Conservation (phyloP, 2,113 vertebrate genomes). For the Sigmodon hispidus region DNA sequence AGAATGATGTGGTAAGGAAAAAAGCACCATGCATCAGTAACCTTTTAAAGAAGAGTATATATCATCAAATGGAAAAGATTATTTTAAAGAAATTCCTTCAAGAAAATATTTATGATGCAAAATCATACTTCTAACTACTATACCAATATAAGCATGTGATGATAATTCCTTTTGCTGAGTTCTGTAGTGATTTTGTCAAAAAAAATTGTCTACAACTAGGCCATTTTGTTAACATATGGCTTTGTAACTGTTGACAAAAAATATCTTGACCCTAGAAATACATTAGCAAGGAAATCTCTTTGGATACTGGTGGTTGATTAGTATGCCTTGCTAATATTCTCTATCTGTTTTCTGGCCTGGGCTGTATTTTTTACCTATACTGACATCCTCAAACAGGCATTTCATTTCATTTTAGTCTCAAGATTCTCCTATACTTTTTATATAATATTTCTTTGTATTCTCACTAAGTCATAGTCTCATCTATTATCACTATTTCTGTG, state of each 20-base stretch:
- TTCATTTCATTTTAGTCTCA: not conserved
- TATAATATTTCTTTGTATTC: not conserved
- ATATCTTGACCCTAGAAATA: conserved; percentile 5
- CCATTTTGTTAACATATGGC: not conserved
- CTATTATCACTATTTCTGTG: not conserved
- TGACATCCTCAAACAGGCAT: not conserved
- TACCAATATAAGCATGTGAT: not conserved
- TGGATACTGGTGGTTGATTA: not conserved
- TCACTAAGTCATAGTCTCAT: not conserved
- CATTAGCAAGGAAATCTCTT: not conserved
- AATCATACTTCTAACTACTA: not conserved
- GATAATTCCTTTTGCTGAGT: not conserved
- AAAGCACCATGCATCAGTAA: not conserved
- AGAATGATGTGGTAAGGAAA: not conserved
- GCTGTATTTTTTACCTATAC: not conserved
- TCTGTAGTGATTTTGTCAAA: not conserved
- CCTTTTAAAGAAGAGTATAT: not conserved
- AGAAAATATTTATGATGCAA: not conserved
- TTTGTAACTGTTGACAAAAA: conserved; percentile 45
- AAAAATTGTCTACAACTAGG: not conserved
- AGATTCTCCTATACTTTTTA: not conserved
- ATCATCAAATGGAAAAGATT: not conserved
- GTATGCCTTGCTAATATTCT: not conserved
- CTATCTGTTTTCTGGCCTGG: not conserved
- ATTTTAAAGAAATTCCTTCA: not conserved